Conservation (phyloP, 2,113 vertebrate genomes). For the Cebidichthys violaceus region DNA sequence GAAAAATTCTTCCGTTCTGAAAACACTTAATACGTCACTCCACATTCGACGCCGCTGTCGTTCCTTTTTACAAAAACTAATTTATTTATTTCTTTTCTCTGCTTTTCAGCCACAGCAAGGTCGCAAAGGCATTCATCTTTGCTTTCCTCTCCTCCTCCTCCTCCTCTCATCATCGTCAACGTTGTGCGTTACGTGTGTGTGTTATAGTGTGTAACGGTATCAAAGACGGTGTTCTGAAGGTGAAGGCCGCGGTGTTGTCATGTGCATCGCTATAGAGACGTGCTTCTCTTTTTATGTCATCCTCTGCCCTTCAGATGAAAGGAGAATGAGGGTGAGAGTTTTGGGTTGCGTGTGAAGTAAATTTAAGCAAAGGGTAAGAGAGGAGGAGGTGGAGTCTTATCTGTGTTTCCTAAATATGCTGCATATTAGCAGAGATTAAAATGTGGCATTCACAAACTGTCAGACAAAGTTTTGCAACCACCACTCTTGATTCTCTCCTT, state of each 20-base stretch:
- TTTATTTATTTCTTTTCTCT: too few relatives aligned
- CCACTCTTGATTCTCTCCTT: too few relatives aligned
- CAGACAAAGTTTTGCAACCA: too few relatives aligned
- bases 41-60: too few relatives aligned
- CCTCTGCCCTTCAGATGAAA: background rate
- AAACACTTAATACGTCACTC: too few relatives aligned
- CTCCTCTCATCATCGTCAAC: too few relatives aligned
- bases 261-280: background rate
- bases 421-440: background rate
- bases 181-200: background rate
- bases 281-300: background rate
- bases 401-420: background rate
- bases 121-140: slow-evolving; percentile 26
- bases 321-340: background rate
- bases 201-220: slow-evolving; percentile 2
- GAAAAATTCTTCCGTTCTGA: too few relatives aligned
- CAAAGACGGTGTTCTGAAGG: slow-evolving; percentile 29
- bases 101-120: slow-evolving; percentile 12
- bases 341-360: background rate
- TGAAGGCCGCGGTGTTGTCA: slow-evolving; percentile 24
- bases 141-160: background rate
- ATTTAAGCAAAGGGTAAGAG: background rate
- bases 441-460: too few relatives aligned
- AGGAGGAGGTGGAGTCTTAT: background rate
- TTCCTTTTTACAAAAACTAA: too few relatives aligned